Base-by-base conservation (phyloP, 2,888 invertebrate species). In the Scrobipalpa atriplicella region DNA sequence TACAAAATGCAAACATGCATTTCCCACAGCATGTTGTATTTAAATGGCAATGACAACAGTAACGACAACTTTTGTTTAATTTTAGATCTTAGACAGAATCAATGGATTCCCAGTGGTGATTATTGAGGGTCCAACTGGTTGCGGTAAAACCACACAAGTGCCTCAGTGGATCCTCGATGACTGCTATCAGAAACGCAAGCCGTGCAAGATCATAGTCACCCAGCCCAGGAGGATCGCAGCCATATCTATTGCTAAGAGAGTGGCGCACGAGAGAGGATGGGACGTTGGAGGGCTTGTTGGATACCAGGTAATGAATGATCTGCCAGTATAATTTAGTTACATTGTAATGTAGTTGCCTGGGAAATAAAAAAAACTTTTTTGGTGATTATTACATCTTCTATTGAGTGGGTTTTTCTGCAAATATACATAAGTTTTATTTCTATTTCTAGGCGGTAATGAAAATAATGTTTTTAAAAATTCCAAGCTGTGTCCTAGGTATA, bases 181-280 rank as follows among this genome's bases (percentile, higher is more conserved):
- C 73, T 94, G 94, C 71, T 95, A 93, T 66, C 89, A 94, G 61
- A 93, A 93, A 36, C 93, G 94, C 29, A 89, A 91, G 66, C 94
- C 94, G 62, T 98, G 98, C 80, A 98, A 97, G 83, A 98, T 99
- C 71, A 92, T 97, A 56, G 97, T 99, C 0, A 99, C 99, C 0
- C 99, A 99, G 81, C 99, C 99, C 0, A 94, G 99, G 66, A 94
- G 97, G 77, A 98, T 99, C 75, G 99, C 99, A 8, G 98, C 99
- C 13, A 96, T 97, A 64, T 97, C 97, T 74, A 96, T 99, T 67
- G 96, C 99, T 0, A 94, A 94, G 72, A 93, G 98, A 72, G 98
- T 99, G 2, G 95, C 96, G 69, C 89, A 94, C 13, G 98, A 99
- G 85, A 93, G 98, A 68, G 94, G 94, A 0, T 98, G 98, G 98